These are phyloP conservation scores for Drosophila nikananu DNA, from an alignment of 1,140 invertebrate species.

Conservation along the genomic window DNA sequence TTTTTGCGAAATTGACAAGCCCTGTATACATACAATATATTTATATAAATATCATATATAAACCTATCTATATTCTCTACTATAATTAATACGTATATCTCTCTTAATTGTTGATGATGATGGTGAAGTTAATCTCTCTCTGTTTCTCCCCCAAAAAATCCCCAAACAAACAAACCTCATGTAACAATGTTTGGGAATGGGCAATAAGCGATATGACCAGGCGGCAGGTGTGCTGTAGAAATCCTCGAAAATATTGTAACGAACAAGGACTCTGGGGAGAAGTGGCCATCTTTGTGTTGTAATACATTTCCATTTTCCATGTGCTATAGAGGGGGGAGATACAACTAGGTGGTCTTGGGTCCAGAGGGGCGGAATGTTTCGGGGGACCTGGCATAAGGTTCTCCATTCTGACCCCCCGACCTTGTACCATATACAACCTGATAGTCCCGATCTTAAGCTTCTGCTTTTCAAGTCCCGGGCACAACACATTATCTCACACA, in stretches of 20 bases:
- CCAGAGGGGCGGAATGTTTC: conserved; percentile 17
- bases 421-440: conserved; percentile 55
- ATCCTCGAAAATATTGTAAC: conserved; percentile 85
- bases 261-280: conserved; percentile 84
- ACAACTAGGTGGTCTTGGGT: conserved; percentile 15
- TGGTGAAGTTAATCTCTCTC: conserved; percentile 85
- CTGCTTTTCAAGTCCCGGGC: conserved; percentile 20
- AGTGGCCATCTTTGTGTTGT: conserved; percentile 85
- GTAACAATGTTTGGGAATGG: conserved; percentile 87
- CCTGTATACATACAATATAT: conserved; percentile 52
- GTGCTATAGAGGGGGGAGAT: conserved; percentile 39
- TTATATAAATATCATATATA: conserved; percentile 45
- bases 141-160: conserved; percentile 84
- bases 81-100: conserved; percentile 66
- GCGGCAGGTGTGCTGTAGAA: conserved; percentile 87
- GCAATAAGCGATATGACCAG: conserved; percentile 89
- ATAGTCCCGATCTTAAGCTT: conserved; percentile 15
- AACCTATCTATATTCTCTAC: conserved; percentile 52
- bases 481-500: conserved; percentile 13
- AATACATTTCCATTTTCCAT: conserved; percentile 85
- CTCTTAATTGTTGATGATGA: conserved; percentile 83
- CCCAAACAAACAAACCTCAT: conserved; percentile 48
- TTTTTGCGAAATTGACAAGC: conserved; percentile 53
- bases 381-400: conserved; percentile 1
- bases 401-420: conserved; percentile 14